Conservation (phyloP, 2,888 invertebrate species). For the Amphipoea lucens region DNA sequence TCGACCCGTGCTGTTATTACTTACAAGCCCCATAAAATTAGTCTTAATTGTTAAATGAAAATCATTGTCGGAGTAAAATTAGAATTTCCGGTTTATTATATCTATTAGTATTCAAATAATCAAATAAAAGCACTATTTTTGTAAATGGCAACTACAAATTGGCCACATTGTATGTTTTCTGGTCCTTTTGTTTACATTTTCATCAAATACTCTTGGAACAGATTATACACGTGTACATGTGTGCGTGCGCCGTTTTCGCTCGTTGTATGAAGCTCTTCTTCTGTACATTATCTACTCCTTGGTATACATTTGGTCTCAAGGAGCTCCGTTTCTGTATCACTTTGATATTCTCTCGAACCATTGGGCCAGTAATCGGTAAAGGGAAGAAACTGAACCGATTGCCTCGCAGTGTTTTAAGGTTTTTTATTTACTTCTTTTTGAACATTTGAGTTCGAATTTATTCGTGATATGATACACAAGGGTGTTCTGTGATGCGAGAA, state of each 20-base stretch:
- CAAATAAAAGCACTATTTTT: neutral
- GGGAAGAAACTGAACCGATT: constrained; percentile 36
- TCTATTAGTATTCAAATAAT: neutral
- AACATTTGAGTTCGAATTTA: constrained; percentile 5
- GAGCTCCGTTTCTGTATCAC: constrained; percentile 37
- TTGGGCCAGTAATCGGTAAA: constrained; percentile 61
- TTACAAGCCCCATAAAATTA: neutral
- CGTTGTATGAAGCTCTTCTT: neutral
- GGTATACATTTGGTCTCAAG: constrained; percentile 36
- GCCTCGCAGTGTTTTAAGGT: constrained; percentile 33
- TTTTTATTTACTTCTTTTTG: constrained; percentile 30
- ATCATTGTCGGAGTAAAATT: neutral
- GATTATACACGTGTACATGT: no score
- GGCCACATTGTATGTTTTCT: neutral
- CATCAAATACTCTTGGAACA: neutral
- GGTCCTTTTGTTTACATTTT: neutral
- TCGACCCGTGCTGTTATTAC: no score
- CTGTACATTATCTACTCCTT: constrained; percentile 21
- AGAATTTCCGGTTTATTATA: neutral
- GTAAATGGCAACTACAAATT: neutral
- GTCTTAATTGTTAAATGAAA: neutral
- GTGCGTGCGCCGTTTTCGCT: neutral
- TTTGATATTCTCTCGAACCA: constrained; percentile 64
- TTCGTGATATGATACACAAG: constrained; percentile 6
- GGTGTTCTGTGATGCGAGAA: neutral